Evolutionary conservation across 2,113 vertebrate genomes (phyloP), one percentile per base, ranked within the genome.

Genomic region (Benitochromis conjunctus): DNA sequence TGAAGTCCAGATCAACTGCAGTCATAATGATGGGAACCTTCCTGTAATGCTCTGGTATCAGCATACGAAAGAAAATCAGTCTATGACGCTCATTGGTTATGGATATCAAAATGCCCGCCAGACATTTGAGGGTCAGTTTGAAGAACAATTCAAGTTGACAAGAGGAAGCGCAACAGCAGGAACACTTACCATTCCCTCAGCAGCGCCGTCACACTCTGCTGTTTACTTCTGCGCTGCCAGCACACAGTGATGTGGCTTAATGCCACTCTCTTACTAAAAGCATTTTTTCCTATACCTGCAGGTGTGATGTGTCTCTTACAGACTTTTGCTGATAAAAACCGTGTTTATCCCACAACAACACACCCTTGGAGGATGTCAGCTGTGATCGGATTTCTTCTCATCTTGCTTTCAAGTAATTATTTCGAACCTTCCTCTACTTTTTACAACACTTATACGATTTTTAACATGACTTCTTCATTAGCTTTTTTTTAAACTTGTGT

Each of bases 41-140:
- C 0, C 2, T 2, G 0, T 5, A 3, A 92, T 94, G 81, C 71
- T 85, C 2, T 94, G 94, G 91, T 93, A 94, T 84, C 94, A 88
- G 24, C 90, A 94, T 29, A 74, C 14, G 24, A n/a, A 55, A 51
- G 43, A 74, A 48, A 69, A 43, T 13, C 26, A 4, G 11, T 71
- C 76, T 9, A 77, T 95, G 88, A 57, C 21, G 10, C 86, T 94
- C 38, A 94, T 95, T 10, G 90, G 88, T 9, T 90, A 76, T 24
- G 79, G 76, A 1, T 64, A n/a, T 9, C 11, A 64, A 0, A 19
- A 1, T 3, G 5, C 6, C 48, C 7, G 5, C 0, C 86, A 64
- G 5, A 80, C 1, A 1, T 62, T 54, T 11, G 91, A 94, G 66
- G 53, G 16, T 48, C 78, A 80, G 38, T 60, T 29, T 80, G 10